These are phyloP conservation scores for Laupala kohalensis DNA, from an alignment of 1,140 invertebrate genomes.

Conservation along the genomic window DNA sequence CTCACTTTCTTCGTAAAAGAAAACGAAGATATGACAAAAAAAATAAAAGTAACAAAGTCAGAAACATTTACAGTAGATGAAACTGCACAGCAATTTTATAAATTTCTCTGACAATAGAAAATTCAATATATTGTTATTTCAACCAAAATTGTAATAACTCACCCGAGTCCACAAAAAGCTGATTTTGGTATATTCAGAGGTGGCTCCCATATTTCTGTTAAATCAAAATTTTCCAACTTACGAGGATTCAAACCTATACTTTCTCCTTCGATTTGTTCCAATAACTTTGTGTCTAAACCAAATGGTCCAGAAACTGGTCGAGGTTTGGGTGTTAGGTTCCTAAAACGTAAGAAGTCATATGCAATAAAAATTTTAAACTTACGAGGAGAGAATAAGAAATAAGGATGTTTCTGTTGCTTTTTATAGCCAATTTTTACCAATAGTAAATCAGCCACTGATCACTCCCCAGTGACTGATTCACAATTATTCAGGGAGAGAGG, in stretches of 20 bases:
- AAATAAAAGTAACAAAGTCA: no score
- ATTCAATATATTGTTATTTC: no score
- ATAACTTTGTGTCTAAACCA: constrained; percentile 50
- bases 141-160: no score
- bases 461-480: not conserved
- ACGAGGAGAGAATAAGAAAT: no score
- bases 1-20: no score
- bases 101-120: no score
- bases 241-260: constrained; percentile 22
- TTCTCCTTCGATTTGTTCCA: constrained; percentile 41
- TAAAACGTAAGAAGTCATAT: constrained; percentile 1
- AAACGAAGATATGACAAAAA: no score
- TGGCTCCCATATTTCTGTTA: not conserved
- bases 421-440: no score
- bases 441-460: no score
- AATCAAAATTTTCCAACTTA: constrained; percentile 32
- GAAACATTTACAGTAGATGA: no score
- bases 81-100: no score
- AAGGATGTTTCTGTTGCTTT: no score
- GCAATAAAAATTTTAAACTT: not conserved
- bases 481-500: not conserved
- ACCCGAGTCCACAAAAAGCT: not conserved
- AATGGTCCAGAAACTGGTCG: constrained; percentile 46
- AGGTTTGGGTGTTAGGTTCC: constrained; percentile 16
- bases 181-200: not conserved